These are phyloP conservation scores for Cyphomyrus plagiostoma DNA, from an alignment of 2,113 vertebrate species.

Conservation along the genomic window DNA sequence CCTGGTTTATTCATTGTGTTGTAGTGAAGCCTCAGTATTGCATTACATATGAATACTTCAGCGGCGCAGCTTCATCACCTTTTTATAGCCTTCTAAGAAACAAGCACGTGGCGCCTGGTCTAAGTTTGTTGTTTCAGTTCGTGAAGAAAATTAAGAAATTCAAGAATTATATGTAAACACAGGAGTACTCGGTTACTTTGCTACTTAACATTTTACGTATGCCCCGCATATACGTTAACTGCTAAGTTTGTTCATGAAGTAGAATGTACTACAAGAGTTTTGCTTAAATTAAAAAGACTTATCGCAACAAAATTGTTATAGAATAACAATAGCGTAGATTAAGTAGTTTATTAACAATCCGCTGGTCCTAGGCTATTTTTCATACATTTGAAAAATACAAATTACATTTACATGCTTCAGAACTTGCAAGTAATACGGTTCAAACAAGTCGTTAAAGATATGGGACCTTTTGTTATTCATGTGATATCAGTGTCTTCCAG, in stretches of 20 bases:
- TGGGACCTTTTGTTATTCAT: not conserved
- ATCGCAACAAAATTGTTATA: not conserved
- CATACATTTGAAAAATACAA: not conserved
- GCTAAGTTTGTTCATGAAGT: not conserved
- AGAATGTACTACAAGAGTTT: not conserved
- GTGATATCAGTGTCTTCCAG: not conserved
- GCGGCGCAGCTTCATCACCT: not conserved
- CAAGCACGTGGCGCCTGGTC: not conserved
- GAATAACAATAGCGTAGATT: not conserved
- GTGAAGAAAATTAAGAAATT: not conserved
- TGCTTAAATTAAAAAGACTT: not conserved
- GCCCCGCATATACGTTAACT: not conserved
- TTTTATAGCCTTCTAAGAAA: not conserved
- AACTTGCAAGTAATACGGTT: not conserved
- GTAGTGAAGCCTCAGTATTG: not conserved
- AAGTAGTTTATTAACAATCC: not conserved
- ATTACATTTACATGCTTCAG: not conserved
- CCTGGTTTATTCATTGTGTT: not conserved
- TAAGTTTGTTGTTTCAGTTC: not conserved
- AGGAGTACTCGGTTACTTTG: not conserved
- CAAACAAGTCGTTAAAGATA: not conserved
- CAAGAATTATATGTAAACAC: not conserved
- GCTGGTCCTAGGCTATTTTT: not conserved
- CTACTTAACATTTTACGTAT: not conserved
- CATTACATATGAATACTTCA: not conserved